Percentiles rank a stretch among this genome's conserved stretches.
Evolutionary conservation across 2,797 vertebrate genomes (phyloP).

Genomic region (Falco novaeseelandiae): DNA sequence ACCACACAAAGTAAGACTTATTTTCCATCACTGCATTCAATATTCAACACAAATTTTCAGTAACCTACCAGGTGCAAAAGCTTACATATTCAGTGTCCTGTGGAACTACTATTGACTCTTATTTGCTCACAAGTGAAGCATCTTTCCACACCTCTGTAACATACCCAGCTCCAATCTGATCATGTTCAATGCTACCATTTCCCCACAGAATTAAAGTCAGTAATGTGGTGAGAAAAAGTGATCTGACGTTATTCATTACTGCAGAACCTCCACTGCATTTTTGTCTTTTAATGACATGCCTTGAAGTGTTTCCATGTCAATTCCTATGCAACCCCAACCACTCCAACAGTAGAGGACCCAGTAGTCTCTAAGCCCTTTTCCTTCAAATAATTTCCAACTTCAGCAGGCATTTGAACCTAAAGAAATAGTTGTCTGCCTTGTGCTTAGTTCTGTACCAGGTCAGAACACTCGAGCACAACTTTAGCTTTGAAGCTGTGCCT

Average conservation of each 20-base stretch:
- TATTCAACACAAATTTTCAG: neutral
- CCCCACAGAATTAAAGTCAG: neutral
- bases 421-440: neutral
- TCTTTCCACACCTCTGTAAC: neutral
- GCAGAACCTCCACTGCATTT: neutral
- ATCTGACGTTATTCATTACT: neutral
- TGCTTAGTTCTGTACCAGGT: neutral
- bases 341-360: neutral
- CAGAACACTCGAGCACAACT: neutral
- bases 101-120: neutral
- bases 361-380: neutral
- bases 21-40: neutral
- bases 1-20: neutral
- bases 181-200: neutral
- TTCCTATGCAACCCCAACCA: neutral
- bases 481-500: neutral
- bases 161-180: neutral
- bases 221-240: neutral
- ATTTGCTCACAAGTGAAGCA: neutral
- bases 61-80: neutral
- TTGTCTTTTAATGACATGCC: neutral
- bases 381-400: neutral
- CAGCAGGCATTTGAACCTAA: neutral
- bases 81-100: neutral
- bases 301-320: neutral